Conservation (phyloP, 1,140 invertebrate genomes). For the Tigriopus japonicus region DNA sequence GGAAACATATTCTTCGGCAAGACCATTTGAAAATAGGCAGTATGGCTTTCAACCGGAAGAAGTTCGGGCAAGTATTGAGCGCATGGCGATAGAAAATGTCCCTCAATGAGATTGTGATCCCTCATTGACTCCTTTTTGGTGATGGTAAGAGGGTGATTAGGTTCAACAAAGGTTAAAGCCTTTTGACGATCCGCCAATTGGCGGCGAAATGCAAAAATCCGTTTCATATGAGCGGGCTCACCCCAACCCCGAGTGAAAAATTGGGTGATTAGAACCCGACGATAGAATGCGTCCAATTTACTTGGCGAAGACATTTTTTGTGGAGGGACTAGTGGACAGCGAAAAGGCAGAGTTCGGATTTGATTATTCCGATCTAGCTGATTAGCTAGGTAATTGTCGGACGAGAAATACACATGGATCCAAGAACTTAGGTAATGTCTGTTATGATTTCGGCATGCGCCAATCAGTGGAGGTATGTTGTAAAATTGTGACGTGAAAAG, state of each 20-base stretch:
- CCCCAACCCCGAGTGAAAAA: neutral
- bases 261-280: neutral
- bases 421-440: too few relatives aligned
- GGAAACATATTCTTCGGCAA: constrained; percentile 21
- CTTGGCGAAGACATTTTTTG: too few relatives aligned
- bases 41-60: neutral
- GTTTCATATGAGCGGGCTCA: neutral
- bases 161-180: neutral
- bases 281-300: neutral
- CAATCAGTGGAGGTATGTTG: too few relatives aligned
- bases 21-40: neutral
- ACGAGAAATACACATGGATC: too few relatives aligned
- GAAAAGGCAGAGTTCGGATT: too few relatives aligned
- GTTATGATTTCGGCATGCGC: too few relatives aligned
- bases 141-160: neutral
- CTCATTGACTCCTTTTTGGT: neutral
- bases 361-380: too few relatives aligned
- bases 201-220: neutral
- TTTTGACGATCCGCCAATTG: neutral
- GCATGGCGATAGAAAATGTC: neutral
- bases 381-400: too few relatives aligned
- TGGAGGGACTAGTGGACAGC: too few relatives aligned
- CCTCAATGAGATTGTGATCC: neutral
- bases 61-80: neutral
- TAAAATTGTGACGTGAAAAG: too few relatives aligned